Evolutionary conservation across 2,888 invertebrate species (phyloP).

Genomic region (Lobophora halterata): DNA sequence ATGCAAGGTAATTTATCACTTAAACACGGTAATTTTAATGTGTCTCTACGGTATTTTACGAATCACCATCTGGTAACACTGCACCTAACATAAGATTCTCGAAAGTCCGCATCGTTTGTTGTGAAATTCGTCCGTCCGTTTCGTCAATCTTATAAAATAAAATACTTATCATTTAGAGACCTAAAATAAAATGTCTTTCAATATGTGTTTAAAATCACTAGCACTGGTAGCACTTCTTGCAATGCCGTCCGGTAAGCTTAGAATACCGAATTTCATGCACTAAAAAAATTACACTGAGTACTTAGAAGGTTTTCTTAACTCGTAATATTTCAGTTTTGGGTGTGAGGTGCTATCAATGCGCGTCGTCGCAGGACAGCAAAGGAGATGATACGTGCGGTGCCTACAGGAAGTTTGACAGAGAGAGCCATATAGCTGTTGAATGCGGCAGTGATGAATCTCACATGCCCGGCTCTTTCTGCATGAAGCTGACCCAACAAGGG

Average conservation of each 20-base stretch:
- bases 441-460: conserved; percentile 96
- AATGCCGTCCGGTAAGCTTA: conserved; percentile 29
- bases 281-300: neutral
- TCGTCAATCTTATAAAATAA: too few species aligned
- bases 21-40: too few species aligned
- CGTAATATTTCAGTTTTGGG: conserved; percentile 76
- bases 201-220: conserved; percentile 22
- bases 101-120: too few species aligned
- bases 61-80: too few species aligned
- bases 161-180: too few species aligned
- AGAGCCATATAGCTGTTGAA: conserved; percentile 93
- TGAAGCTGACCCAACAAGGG: conserved; percentile 96
- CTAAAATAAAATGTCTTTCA: too few species aligned
- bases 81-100: too few species aligned
- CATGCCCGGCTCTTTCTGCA: conserved; percentile 97
- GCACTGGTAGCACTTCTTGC: too few species aligned
- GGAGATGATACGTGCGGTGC: conserved; percentile 95
- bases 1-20: too few species aligned
- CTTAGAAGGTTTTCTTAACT: conserved; percentile 2
- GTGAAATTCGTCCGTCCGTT: too few species aligned
- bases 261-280: neutral
- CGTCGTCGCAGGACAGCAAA: conserved; percentile 88
- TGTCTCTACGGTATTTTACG: too few species aligned
- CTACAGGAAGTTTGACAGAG: conserved; percentile 90
- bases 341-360: conserved; percentile 96